Base-by-base conservation (phyloP, 2,113 vertebrate genomes). In the human (Homo sapiens) region DNA sequence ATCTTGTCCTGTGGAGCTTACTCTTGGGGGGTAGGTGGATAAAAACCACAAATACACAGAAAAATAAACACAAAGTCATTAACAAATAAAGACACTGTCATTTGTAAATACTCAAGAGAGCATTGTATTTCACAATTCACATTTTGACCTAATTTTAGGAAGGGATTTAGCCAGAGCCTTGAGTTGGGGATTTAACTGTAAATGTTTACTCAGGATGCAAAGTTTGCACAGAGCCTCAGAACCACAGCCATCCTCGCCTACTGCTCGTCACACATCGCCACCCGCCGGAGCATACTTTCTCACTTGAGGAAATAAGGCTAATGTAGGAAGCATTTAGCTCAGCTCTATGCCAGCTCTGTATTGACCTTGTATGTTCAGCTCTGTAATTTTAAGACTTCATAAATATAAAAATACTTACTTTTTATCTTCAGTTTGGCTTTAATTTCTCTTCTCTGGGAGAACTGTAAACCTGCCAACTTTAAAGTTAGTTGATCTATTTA, bases 401-500 rank as follows among this genome's bases (percentile, higher is more conserved):
- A 98, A 96, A 98, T 96, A 97, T 95, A 97, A 97, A 97, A 97
- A 97, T 90, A 92, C 97, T 95, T 94, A 97, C 93, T 95, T 98
- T 97, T 98, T 98, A 96, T 98, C 96, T 98, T 91, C 96, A 97
- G 92, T 95, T 97, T 98, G 98, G 94, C 96, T 97, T 97, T 97
- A 97, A 97, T 97, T 98, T 95, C 95, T 95, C 95, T 95, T 97
- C 96, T 97, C 96, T 97, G 95, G 96, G 92, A 98, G 94, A 97
- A 97, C 94, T 98, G 93, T 98, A 98, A 98, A 97, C 90, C 96
- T 98, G 98, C 97, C 97, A 98, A 91, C 95, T 97, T 97, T 94
- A 81, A 97, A 97, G 98, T 97, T 97, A 97, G 92, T 97, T 97
- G 94, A 96, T 98, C 95, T 97, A 98, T 98, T 97, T 98, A 97